phyloP scores from a whole-genome alignment of 1,140 invertebrate species.

The Stenopsyche tienmushanensis region DNA sequence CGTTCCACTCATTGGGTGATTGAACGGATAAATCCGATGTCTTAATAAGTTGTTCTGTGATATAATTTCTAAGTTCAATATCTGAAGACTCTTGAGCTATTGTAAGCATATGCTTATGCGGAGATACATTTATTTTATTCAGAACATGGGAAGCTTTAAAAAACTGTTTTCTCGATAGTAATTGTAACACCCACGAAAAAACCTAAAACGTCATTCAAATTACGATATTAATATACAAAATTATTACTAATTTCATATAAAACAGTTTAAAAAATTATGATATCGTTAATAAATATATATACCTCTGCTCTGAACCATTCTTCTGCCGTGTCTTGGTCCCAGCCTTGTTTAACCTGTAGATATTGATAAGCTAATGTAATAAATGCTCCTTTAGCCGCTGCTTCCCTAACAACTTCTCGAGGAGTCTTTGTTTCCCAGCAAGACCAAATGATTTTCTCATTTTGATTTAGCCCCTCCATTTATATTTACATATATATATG shows the following conservation, averaged over 20 bases:
- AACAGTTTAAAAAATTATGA: too few species aligned
- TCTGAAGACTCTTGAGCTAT: slow-evolving; percentile 57
- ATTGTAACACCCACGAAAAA: slow-evolving; percentile 61
- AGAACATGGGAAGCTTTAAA: slow-evolving; percentile 64
- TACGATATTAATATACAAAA: background rate
- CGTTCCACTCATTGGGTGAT: slow-evolving; percentile 49
- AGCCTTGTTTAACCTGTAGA: slow-evolving; percentile 57
- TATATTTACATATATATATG: slow-evolving; percentile 24
- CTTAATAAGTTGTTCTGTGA: slow-evolving; percentile 59
- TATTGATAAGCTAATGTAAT: slow-evolving; percentile 60
- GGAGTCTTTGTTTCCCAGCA: slow-evolving; percentile 59
- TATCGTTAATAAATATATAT: slow-evolving; percentile 38
- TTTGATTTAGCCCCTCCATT: slow-evolving; percentile 56
- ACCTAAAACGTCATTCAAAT: slow-evolving; percentile 51
- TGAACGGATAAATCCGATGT: slow-evolving; percentile 46
- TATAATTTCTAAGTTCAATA: slow-evolving; percentile 58
- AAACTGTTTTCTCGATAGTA: slow-evolving; percentile 62
- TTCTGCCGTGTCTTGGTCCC: slow-evolving; percentile 54
- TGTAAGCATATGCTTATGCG: slow-evolving; percentile 57
- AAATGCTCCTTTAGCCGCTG: slow-evolving; percentile 65
- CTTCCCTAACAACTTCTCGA: slow-evolving; percentile 64
- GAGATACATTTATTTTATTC: slow-evolving; percentile 60
- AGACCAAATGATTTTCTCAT: slow-evolving; percentile 60
- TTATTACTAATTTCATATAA: too few species aligned
- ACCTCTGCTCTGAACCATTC: slow-evolving; percentile 60